Evolutionary conservation across 2,113 vertebrate species (phyloP).

Genomic region (Promerops cafer): DNA sequence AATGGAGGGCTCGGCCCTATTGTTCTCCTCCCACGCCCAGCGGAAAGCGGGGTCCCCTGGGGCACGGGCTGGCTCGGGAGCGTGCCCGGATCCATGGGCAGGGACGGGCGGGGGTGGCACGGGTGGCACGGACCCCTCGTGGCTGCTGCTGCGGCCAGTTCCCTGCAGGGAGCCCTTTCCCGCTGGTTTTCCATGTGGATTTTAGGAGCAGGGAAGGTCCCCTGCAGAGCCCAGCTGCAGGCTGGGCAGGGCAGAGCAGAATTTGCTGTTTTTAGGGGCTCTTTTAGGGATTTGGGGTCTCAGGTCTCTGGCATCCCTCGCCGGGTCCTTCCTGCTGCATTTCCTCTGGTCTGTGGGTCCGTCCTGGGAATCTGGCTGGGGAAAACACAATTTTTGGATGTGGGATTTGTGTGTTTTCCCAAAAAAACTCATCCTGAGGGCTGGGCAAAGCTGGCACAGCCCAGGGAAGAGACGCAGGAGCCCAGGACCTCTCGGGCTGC

Average conservation of each 20-base stretch:
- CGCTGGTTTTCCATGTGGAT: background rate
- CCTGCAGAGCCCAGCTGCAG: background rate
- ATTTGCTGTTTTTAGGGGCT: background rate
- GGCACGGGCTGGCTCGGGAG: background rate
- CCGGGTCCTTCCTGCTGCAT: fast-evolving
- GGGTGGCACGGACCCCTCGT: background rate
- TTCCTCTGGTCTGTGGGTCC: background rate
- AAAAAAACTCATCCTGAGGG: too few relatives aligned
- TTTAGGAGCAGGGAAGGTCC: background rate
- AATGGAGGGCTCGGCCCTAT: slow-evolving; percentile 53
- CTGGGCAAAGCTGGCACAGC: background rate
- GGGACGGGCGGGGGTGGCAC: background rate
- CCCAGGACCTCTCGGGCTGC: fast-evolving
- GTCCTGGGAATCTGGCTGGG: background rate
- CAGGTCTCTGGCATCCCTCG: background rate
- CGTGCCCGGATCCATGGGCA: background rate
- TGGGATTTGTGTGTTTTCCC: background rate
- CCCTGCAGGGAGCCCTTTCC: background rate
- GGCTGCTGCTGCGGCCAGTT: background rate
- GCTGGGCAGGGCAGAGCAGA: background rate
- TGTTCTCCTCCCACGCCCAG: slow-evolving; percentile 29
- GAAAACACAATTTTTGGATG: fast-evolving
- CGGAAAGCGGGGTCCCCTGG: slow-evolving; percentile 4
- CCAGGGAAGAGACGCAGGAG: background rate
- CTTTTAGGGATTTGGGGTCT: background rate